Evolutionary conservation across 2,888 invertebrate genomes (phyloP).

Genomic region (Xanthostigma xanthostigma): DNA sequence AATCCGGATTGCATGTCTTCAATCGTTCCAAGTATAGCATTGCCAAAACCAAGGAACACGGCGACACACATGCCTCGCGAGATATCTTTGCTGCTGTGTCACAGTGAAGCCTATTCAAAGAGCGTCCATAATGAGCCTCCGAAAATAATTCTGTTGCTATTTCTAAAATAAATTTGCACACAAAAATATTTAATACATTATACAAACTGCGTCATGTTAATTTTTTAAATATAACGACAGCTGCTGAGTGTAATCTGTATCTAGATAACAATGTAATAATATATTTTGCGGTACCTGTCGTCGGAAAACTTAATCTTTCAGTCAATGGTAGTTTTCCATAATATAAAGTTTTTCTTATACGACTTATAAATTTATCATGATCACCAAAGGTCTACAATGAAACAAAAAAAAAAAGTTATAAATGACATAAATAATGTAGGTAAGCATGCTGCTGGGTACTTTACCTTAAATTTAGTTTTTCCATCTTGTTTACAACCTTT

Average conservation of each 20-base stretch:
- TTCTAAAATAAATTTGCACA: constrained; percentile 35
- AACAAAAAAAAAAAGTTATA: constrained; percentile 5
- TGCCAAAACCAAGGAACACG: constrained; percentile 85
- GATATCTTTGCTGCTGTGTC: constrained; percentile 64
- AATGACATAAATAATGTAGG: background rate
- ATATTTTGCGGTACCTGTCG: constrained; percentile 48
- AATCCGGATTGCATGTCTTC: constrained; percentile 64
- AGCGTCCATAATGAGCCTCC: constrained; percentile 56
- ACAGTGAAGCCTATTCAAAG: constrained; percentile 59
- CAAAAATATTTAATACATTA: background rate
- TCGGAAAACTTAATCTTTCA: constrained; percentile 57
- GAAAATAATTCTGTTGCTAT: constrained; percentile 76
- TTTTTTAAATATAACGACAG: background rate
- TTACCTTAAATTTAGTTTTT: constrained; percentile 37
- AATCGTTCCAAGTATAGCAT: constrained; percentile 86
- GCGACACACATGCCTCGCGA: constrained; percentile 72
- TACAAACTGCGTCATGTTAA: constrained; percentile 12
- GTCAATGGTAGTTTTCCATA: constrained; percentile 66
- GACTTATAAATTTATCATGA: constrained; percentile 62
- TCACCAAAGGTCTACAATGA: constrained; percentile 43
- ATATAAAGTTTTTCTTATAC: constrained; percentile 78
- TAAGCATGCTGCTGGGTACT: constrained; percentile 5
- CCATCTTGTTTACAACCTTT: constrained; percentile 35
- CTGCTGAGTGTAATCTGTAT: no score
- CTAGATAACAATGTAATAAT: no score